phyloP scores from a whole-genome alignment of 2,797 vertebrate species.

The Molossus molossus region DNA sequence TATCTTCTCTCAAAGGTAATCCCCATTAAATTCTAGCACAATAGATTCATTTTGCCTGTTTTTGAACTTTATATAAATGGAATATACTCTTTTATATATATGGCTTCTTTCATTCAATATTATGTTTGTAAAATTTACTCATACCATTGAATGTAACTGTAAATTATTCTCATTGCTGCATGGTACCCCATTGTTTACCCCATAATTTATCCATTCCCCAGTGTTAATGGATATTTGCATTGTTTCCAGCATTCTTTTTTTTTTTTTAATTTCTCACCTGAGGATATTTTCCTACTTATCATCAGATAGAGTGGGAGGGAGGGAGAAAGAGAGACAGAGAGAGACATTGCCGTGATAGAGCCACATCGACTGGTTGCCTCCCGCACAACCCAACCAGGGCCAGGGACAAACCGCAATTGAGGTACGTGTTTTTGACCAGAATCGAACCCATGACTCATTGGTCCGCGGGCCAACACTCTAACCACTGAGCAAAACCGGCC shows the following conservation, averaged over 20 bases:
- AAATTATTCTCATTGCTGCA: neutral
- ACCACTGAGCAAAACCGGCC: too few species aligned
- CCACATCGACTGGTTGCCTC: too few species aligned
- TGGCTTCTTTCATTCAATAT: neutral
- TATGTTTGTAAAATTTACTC: conserved; percentile 11
- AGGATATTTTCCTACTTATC: too few species aligned
- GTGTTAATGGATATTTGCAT: neutral
- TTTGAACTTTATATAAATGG: conserved; percentile 3
- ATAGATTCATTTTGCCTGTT: neutral
- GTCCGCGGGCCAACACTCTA: too few species aligned
- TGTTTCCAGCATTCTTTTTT: conserved; percentile 4
- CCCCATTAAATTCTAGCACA: neutral
- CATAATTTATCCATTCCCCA: neutral
- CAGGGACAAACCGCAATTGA: too few species aligned
- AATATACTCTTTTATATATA: neutral
- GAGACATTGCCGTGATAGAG: too few species aligned
- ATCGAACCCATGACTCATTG: too few species aligned
- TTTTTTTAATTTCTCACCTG: too few species aligned
- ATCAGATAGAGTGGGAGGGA: too few species aligned
- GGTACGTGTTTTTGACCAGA: too few species aligned
- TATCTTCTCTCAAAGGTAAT: neutral
- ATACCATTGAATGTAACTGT: neutral
- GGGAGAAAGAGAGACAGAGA: too few species aligned
- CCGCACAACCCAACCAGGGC: too few species aligned
- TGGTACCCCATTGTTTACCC: neutral